Conservation (phyloP, 1,140 invertebrate species). For the Orussus abietinus region DNA sequence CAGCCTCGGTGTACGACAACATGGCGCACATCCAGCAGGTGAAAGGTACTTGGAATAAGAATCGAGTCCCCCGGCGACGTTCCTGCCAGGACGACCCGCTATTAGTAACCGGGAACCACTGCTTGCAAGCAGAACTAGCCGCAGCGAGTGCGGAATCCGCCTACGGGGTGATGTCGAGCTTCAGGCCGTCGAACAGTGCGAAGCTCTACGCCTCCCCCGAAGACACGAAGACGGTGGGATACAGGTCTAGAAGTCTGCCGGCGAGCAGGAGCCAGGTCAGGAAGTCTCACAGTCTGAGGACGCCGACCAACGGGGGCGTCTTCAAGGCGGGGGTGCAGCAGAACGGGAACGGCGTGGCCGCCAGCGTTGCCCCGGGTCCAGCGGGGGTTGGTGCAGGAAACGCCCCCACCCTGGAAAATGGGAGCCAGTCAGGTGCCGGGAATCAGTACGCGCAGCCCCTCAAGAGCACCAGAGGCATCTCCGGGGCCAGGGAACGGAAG, state of each 20-base stretch:
- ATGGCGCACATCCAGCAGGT: conserved; percentile 52
- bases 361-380: conserved; percentile 42
- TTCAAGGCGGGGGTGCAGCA: conserved; percentile 40
- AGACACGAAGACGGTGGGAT: conserved; percentile 77
- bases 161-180: conserved; percentile 73
- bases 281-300: conserved; percentile 63
- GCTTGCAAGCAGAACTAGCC: conserved; percentile 49
- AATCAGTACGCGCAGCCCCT: conserved; percentile 69
- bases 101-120: too few relatives aligned
- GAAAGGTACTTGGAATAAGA: too few relatives aligned
- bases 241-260: conserved; percentile 63
- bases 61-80: too few relatives aligned
- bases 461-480: conserved; percentile 57
- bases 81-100: too few relatives aligned
- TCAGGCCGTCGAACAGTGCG: conserved; percentile 76
- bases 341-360: conserved; percentile 18
- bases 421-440: too few relatives aligned
- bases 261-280: conserved; percentile 58
- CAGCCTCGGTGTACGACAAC: conserved; percentile 49
- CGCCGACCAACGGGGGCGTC: conserved; percentile 44
- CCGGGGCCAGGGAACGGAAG: conserved; percentile 49
- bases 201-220: conserved; percentile 86
- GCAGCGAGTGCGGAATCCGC: conserved; percentile 39
- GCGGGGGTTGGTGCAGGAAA: conserved; percentile 33
- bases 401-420: too few relatives aligned